These are phyloP conservation scores for Prionace glauca DNA, from an alignment of 2,797 vertebrate genomes.

Conservation along the genomic window DNA sequence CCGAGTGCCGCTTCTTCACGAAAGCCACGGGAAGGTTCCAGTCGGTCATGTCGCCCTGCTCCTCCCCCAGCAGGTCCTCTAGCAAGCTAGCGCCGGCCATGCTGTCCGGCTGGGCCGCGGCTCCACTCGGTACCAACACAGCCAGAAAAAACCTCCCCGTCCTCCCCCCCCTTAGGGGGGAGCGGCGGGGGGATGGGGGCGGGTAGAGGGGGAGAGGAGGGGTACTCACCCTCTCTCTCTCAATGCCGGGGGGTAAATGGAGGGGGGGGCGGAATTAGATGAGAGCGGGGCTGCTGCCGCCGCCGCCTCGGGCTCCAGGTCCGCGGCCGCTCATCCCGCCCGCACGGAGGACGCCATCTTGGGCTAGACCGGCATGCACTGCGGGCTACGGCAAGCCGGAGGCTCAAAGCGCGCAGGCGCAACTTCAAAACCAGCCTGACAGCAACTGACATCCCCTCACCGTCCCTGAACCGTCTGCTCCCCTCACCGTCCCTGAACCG, in stretches of 20 bases:
- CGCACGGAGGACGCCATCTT: slow-evolving; percentile 29
- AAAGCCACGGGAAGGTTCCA: slow-evolving; percentile 93
- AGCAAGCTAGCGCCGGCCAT: slow-evolving; percentile 47
- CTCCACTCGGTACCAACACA: background rate
- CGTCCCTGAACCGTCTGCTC: no score
- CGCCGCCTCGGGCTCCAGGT: background rate
- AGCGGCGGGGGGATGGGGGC: slow-evolving; percentile 40
- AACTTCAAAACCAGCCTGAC: no score
- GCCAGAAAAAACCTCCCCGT: background rate
- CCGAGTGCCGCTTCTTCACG: slow-evolving; percentile 93
- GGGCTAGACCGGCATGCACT: background rate
- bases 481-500: no score
- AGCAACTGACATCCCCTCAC: no score
- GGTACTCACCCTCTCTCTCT: slow-evolving; percentile 24
- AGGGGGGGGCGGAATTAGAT: background rate
- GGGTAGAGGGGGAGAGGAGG: slow-evolving; percentile 36
- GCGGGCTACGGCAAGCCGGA: slow-evolving; percentile 22
- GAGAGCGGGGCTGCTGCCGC: background rate
- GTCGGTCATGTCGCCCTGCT: slow-evolving; percentile 84
- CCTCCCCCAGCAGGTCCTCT: slow-evolving; percentile 78
- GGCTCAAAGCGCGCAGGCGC: background rate
- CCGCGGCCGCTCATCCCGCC: background rate
- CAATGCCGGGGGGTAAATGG: background rate
- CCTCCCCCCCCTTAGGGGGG: slow-evolving; percentile 22
- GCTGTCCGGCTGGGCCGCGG: background rate